Evolutionary conservation across 2,113 vertebrate species (phyloP), one percentile per base, ranked within the genome.

Genomic region (Oncorhynchus keta): DNA sequence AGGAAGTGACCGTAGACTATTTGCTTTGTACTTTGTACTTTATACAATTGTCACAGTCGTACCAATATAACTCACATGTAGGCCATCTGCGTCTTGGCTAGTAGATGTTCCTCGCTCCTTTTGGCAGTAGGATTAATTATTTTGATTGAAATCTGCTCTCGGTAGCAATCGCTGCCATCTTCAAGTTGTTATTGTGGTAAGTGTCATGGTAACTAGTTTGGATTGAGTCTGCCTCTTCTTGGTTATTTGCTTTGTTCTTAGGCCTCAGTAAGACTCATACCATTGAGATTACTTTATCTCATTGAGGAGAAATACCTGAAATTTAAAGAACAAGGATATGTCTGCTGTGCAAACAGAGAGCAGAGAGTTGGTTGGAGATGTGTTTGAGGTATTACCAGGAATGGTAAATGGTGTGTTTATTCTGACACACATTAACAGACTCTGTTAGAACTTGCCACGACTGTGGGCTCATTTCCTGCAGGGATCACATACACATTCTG

Each of bases 341-440:
- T 55, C 18, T 1, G 51, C 51, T 55, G 16, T 55, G 16, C 51
- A 55, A 55, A 55, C 13, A 55, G 51, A 55, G 13, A 55, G 51
- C 12, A 55, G 51, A 14, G 1, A 1, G 51, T 55, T 55, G 2
- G 59, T 24, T 22, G 24, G 59, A 62, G 59, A 62, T 62, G 59
- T 62, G 59, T 62, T 22, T 22, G n/a, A 16, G n/a, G n/a, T 9
- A 22, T 62, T 22, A n/a, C n/a, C 59, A 24, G n/a, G 59, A 62
- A 24, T 62, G 59, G n/a, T 9, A 62, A 62, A n/a, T 22, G n/a
- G n/a, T 62, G 59, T 62, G 18, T 24, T 22, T 22, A 8, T 62
- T 62, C n/a, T 24, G n/a, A 76, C 48, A 74, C 59, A 68, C 28
- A 76, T 30, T 59, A 49, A 61, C 51, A 76, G 48, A 61, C 55